phyloP scores from a whole-genome alignment of 92 coral and sea anemone species.

The Muricea muricata region DNA sequence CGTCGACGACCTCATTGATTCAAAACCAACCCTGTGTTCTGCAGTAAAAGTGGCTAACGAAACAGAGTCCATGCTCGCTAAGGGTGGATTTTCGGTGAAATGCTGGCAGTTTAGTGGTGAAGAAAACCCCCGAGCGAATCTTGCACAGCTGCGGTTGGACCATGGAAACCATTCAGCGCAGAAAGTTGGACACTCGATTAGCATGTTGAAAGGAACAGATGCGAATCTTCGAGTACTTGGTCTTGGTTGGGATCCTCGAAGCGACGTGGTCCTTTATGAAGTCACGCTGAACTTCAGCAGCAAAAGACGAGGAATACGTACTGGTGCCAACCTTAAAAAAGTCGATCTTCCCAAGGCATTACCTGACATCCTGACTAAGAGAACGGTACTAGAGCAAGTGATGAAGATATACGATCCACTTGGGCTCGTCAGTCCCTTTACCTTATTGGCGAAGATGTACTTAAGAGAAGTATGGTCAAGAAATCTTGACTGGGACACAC shows the following conservation, averaged over 20 bases:
- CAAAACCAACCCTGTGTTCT: too few relatives aligned
- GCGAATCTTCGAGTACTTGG: not conserved
- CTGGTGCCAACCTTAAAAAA: constrained; percentile 5
- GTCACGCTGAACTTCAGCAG: constrained; percentile 66
- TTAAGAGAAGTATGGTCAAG: constrained; percentile 16
- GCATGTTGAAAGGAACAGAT: constrained; percentile 38
- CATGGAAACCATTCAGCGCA: constrained; percentile 8
- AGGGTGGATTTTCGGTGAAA: constrained; percentile 64
- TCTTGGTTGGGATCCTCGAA: constrained; percentile 33
- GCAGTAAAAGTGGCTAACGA: constrained; percentile 24
- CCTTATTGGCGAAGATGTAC: constrained; percentile 11
- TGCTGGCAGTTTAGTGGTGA: constrained; percentile 72
- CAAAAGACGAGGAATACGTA: constrained; percentile 46
- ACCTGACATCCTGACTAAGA: constrained; percentile 59
- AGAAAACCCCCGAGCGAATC: constrained; percentile 41
- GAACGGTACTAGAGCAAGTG: constrained; percentile 68
- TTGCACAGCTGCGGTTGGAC: not conserved
- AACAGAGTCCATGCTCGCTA: constrained; percentile 46
- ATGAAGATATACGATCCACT: constrained; percentile 28
- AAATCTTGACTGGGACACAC: constrained; percentile 47
- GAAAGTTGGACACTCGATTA: constrained; percentile 33
- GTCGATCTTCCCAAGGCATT: constrained; percentile 42
- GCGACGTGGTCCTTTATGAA: constrained; percentile 53
- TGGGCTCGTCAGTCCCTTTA: constrained; percentile 1
- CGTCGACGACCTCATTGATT: too few relatives aligned